Base-by-base conservation (phyloP, 2,888 invertebrate species). In the Drosophila quinaria region DNA sequence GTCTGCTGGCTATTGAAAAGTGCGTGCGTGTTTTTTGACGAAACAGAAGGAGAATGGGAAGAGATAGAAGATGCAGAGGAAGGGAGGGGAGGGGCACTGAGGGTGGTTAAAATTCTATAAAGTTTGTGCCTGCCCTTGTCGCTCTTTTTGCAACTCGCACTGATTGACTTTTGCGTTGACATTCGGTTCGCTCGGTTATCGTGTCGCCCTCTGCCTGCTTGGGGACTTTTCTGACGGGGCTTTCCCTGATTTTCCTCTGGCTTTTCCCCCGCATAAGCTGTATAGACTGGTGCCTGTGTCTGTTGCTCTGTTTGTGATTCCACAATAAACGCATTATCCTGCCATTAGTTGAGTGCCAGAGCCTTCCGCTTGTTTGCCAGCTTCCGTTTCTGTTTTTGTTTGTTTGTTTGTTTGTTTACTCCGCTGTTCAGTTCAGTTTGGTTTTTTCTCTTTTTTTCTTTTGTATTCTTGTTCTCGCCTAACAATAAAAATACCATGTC, bases 261-360 rank as follows among this genome's bases (percentile, higher is more conserved):
- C 13, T 13, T 47, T 31, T 15, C 5, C 33, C 19, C 42, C 5
- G 5, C 33, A 11, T 33, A 29, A 39, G 41, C 25, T 29, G 35
- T 33, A 51, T 25, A 15, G 31, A 31, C 47, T 37, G 55, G 46
- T 54, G 2, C 9, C 41, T 42, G 51, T 54, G 15, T 44, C 31
- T 44, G 52, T 35, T 33, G 52, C 42, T 54, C 56, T 64, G 65
- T 59, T 70, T 70, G 81, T 81, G 79, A 74, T 80, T 79, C 81
- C 86, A 87, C 86, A 89, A 87, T 87, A 87, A 89, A 87, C 86
- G 88, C 88, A 87, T 87, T 87, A 82, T 87, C 81, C 68, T 85
- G 89, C 87, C 87, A 87, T 87, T 87, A 89, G 89, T 87, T 85
- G 89, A 87, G 89, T 87, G 89, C 83, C 81, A 79, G 82, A 83